Base-by-base conservation (phyloP, 1,140 invertebrate species). In the Drepana arcuata region DNA sequence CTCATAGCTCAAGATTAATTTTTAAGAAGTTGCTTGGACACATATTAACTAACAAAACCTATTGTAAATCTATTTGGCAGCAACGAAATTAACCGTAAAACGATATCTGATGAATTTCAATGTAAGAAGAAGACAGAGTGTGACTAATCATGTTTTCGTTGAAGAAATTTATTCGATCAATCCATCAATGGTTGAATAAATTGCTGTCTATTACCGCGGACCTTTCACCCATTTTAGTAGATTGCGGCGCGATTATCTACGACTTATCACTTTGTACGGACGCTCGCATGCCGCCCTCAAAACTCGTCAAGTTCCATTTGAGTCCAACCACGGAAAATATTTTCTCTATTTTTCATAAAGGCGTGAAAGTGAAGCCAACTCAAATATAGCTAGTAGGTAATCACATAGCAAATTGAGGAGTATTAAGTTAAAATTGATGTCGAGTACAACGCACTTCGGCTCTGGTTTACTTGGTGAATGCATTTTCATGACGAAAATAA, bases 221-320 rank as follows among this genome's bases (percentile, higher is more conserved):
- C 61, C 61, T 66, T 69, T 69, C 61, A 69, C 59, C 51, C 51
- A 59, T 48, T 59, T 58, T 37, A 33, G 34, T 57, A 41, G 18
- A 34, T 11, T 16, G 34, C 34, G 35, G 36, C 38, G 16, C 32
- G 40, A 31, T 46, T 47, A 38, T 27, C 9, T 32, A 36, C 36
- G 43, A 39, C 31, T 43, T 34, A 47, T 46, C 41, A 41, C 28
- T 52, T 33, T 35, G 15, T 29, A 16, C 30, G 23, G 7, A 31
- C 26, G n/a, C 27, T 18, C 37, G 25, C 7, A 12, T n/a, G n/a
- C n/a, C 41, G 34, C 32, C 31, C 29, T 33, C 26, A 32, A 42
- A 54, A 32, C 14, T 9, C 11, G 11, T 25, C 1, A 25, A 25
- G 24, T 25, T 10, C 9, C 24, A 25, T 25, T 25, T 11, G n/a